Conservation (phyloP, 2,113 vertebrate genomes). For the Corythornis cristatus region DNA sequence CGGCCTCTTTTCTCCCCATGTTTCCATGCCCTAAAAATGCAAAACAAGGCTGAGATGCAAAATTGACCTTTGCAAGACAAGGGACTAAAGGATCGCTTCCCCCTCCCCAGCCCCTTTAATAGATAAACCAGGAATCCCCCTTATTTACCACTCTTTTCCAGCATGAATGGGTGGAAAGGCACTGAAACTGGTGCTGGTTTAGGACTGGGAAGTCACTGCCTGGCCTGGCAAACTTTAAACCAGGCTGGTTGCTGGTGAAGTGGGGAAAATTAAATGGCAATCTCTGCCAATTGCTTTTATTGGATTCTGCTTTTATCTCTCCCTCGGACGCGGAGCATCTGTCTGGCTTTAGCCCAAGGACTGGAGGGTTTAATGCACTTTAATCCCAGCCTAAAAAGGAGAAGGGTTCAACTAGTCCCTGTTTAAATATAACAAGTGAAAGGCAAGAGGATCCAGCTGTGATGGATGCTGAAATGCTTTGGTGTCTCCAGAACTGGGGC, state of each 20-base stretch:
- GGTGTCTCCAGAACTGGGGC: neutral
- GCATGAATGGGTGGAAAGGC: neutral
- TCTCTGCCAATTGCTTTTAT: neutral
- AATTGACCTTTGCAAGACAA: accelerated
- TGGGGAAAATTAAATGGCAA: neutral
- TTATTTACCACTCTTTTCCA: neutral
- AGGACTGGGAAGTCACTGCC: neutral
- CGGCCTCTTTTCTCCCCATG: neutral
- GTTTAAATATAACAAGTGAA: neutral
- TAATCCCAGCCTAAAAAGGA: neutral
- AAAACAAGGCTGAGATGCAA: neutral
- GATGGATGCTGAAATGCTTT: accelerated
- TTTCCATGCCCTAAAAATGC: neutral
- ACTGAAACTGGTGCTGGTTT: neutral
- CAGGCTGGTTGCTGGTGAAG: neutral
- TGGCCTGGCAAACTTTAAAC: neutral
- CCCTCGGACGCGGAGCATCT: accelerated
- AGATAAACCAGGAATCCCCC: neutral
- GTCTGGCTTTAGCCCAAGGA: neutral
- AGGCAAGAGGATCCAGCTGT: neutral
- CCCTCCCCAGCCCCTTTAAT: neutral
- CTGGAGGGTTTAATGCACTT: neutral
- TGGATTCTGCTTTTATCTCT: accelerated
- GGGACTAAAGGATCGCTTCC: accelerated
- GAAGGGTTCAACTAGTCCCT: neutral